These are phyloP conservation scores for Petrocephalus zakoni DNA, from an alignment of 2,113 vertebrate species.

Conservation along the genomic window DNA sequence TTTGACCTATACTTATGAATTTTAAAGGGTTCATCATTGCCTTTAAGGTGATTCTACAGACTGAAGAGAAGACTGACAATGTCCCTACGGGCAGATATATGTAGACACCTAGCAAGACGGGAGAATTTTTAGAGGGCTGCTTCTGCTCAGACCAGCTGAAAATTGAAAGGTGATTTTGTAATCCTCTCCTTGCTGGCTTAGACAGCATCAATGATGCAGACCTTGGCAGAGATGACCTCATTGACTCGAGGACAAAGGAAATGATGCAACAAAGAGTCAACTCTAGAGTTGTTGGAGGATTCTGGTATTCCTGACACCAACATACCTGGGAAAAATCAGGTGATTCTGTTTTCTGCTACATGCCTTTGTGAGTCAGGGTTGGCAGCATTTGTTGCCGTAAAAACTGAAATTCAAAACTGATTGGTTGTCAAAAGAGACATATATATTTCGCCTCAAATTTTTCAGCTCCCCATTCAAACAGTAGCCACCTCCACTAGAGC, in stretches of 20 bases:
- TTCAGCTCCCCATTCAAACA: not conserved
- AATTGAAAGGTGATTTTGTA: slow-evolving; percentile 4
- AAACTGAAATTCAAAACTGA: not conserved
- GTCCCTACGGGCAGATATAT: not conserved
- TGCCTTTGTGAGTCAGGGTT: not conserved
- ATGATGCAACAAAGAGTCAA: slow-evolving; percentile 2
- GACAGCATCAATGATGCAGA: slow-evolving; percentile 4
- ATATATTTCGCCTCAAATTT: not conserved
- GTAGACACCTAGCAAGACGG: not conserved
- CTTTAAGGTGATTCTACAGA: not conserved
- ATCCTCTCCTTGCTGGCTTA: not conserved
- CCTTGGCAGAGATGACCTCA: slow-evolving; percentile 12
- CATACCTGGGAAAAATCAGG: not conserved
- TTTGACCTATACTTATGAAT: not conserved
- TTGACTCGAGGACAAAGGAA: slow-evolving; percentile 9
- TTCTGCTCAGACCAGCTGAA: slow-evolving; percentile 3
- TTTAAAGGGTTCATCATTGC: not conserved
- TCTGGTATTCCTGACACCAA: not conserved
- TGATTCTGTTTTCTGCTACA: not conserved
- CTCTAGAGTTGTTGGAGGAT: not conserved
- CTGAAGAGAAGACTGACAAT: not conserved
- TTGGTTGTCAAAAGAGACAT: not conserved
- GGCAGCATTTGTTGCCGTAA: not conserved
- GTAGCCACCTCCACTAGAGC: not conserved
- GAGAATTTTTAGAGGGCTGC: not conserved